Evolutionary conservation across 2,113 vertebrate genomes (phyloP), one percentile per base, ranked within the genome.

Genomic region (Coreoperca whiteheadi): DNA sequence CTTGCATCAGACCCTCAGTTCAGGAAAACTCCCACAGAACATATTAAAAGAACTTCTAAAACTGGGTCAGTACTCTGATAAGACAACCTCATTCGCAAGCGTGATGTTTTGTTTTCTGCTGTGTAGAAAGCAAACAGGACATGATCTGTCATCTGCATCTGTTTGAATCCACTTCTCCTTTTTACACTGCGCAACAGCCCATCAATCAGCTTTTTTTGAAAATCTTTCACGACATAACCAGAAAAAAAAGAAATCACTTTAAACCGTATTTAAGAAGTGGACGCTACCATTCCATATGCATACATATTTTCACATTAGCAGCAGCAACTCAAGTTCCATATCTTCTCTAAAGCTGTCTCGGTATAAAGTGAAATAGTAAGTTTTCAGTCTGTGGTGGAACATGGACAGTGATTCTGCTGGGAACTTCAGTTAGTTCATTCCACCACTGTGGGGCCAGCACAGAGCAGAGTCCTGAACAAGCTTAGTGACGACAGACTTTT

Each of bases 1-100:
- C 9, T 6, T 18, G 30, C 10, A 8, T 30, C 32, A 23, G 16
- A 46, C 7, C 16, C 18, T 50, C 66, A 34, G 65, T 46, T 51
- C 43, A 14, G 66, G 21, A 63, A 63, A n/a, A 61, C 43, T 30
- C 20, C 60, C 20, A 39, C 9, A 39, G 11, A 74, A 66, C 63
- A 43, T 41, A 66, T 28, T 6, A 50, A 70, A 4, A 56, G 34
- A 28, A 72, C 9, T 12, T 57, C n/a, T 63, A 43, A 63, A 77
- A 77, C 57, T 65, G 73, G 57, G 48, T 57, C 66, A 77, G 30
- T n/a, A 6, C 46, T 63, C 46, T 32, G 54, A 10, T 37, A 25
- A 71, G 48, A 60, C 12, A 18, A 46, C 32, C 23, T 46, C 12
- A 39, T 66, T 57, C 25, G 23, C 4, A 81, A 64, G 60, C 20